Evolutionary conservation across 2,113 vertebrate genomes (phyloP).

Genomic region (Otolemur garnettii): DNA sequence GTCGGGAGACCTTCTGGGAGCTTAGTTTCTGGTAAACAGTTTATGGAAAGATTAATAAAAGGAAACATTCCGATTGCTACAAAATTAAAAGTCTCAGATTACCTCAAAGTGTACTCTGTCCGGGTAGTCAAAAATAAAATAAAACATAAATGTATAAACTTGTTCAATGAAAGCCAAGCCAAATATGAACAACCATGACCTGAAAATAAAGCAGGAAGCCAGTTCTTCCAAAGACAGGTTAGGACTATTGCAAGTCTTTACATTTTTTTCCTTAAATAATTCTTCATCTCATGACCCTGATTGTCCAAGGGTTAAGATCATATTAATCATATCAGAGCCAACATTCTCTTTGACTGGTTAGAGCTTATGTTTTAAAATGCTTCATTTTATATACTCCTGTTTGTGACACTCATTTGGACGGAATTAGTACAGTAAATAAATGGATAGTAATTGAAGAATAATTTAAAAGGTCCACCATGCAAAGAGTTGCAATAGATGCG

Average conservation of each 20-base stretch:
- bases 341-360: conserved; percentile 13
- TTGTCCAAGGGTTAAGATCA: conserved; percentile 59
- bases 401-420: conserved; percentile 1
- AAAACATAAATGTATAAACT: background rate
- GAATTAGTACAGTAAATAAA: background rate
- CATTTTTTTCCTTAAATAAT: conserved; percentile 32
- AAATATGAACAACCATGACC: conserved; percentile 41
- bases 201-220: conserved; percentile 58
- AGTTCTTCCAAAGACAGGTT: conserved; percentile 55
- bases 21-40: conserved; percentile 69
- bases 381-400: conserved; percentile 38
- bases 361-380: conserved; percentile 32
- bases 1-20: conserved; percentile 37
- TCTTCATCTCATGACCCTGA: conserved; percentile 7
- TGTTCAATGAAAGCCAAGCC: conserved; percentile 24
- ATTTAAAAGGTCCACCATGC: background rate
- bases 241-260: conserved; percentile 21
- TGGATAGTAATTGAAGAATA: background rate
- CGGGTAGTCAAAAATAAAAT: conserved; percentile 72
- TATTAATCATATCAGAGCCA: background rate
- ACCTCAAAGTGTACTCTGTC: conserved; percentile 52
- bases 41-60: conserved; percentile 67
- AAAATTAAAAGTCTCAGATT: conserved; percentile 73
- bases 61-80: conserved; percentile 64
- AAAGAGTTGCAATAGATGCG: background rate